These are phyloP conservation scores for Anguilla anguilla DNA, from an alignment of 2,797 vertebrate species.

Conservation along the genomic window DNA sequence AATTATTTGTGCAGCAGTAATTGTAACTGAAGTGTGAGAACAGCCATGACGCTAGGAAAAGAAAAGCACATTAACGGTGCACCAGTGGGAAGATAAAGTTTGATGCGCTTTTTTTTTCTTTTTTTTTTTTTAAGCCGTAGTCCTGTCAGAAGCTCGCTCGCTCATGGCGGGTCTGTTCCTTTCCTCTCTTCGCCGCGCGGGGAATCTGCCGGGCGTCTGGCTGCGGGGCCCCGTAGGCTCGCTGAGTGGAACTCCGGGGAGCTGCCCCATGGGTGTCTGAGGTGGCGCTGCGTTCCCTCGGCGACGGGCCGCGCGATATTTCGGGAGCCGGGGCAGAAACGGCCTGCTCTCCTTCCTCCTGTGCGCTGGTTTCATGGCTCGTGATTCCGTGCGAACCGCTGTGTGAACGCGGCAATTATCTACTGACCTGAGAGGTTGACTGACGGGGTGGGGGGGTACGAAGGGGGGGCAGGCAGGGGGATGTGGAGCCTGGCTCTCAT, in stretches of 20 bases:
- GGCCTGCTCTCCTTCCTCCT: background rate
- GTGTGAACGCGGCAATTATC: slow-evolving; percentile 39
- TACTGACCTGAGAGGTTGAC: slow-evolving; percentile 38
- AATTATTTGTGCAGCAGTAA: background rate
- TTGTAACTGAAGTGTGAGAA: slow-evolving; percentile 4
- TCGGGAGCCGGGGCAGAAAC: background rate
- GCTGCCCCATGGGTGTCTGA: background rate
- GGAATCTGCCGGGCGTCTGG: background rate
- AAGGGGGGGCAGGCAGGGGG: background rate
- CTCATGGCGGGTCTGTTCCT: background rate
- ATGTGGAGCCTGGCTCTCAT: slow-evolving; percentile 26
- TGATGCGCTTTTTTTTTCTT: background rate
- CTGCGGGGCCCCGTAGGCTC: too few species aligned
- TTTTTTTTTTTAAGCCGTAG: background rate
- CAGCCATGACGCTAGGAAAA: background rate
- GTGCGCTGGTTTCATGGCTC: background rate
- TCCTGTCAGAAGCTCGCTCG: background rate
- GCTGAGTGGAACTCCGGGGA: slow-evolving; percentile 32
- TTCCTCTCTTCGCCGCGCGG: background rate
- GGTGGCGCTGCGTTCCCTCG: slow-evolving; percentile 34
- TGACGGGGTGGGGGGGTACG: slow-evolving; percentile 22
- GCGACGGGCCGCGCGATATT: slow-evolving; percentile 20
- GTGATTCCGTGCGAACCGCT: slow-evolving; percentile 53
- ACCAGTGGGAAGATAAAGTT: slow-evolving; percentile 1
- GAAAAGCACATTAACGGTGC: background rate